phyloP scores from a whole-genome alignment of 2,113 vertebrate species.

The Conger conger region DNA sequence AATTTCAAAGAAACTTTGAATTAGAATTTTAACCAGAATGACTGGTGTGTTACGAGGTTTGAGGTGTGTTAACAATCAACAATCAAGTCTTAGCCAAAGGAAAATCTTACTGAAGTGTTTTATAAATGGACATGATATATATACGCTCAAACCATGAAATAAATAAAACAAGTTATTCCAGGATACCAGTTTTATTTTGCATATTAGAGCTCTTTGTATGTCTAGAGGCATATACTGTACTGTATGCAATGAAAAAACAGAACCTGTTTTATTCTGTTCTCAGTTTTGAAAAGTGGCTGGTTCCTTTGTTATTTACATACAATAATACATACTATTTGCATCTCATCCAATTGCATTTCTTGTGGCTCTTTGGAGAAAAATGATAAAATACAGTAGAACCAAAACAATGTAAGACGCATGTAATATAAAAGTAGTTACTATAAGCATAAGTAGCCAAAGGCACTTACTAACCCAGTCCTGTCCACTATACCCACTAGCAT shows the following conservation, averaged over 20 bases:
- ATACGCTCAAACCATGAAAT: not conserved
- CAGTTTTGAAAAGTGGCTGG: not conserved
- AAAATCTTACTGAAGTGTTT: not conserved
- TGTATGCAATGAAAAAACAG: not conserved
- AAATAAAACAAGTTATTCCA: not conserved
- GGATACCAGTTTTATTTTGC: not conserved
- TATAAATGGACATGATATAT: not conserved
- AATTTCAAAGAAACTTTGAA: too few species aligned
- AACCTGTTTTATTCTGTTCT: not conserved
- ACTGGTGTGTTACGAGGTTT: not conserved
- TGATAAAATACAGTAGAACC: not conserved
- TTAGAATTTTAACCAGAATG: not conserved
- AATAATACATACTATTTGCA: not conserved
- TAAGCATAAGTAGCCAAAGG: not conserved
- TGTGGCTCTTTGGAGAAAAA: not conserved
- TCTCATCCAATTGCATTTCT: not conserved
- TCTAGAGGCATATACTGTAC: too few species aligned
- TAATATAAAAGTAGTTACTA: not conserved
- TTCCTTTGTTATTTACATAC: conserved; percentile 1
- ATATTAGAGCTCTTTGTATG: too few species aligned
- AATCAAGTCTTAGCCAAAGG: not conserved
- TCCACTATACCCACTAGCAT: not conserved
- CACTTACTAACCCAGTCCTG: too few species aligned
- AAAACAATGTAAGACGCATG: not conserved
- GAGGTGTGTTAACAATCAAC: not conserved